A percentile compares a stretch with the other conserved stretches of the same genome.
These are phyloP conservation scores for Yponomeuta sedellus DNA, from an alignment of 2,888 invertebrate species.

Conservation along the genomic window DNA sequence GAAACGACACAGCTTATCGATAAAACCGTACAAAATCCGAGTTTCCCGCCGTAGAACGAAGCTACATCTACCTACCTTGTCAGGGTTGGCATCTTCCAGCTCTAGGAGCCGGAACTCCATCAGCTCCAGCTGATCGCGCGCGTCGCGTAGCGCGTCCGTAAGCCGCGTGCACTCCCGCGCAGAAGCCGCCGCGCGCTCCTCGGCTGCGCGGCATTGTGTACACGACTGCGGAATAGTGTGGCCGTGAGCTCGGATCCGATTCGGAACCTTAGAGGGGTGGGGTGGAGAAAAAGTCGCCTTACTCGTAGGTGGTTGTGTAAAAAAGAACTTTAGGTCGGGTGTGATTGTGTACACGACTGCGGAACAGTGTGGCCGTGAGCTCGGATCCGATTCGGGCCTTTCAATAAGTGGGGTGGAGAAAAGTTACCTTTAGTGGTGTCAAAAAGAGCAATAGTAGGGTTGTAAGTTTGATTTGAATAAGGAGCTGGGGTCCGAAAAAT, in stretches of 20 bases:
- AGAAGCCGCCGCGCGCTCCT: constrained; percentile 61
- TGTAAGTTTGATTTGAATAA: too few species aligned
- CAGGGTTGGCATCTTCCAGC: constrained; percentile 79
- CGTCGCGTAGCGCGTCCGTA: constrained; percentile 81
- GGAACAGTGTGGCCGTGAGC: constrained; percentile 10
- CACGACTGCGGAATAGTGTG: constrained; percentile 47
- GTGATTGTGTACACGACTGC: constrained; percentile 68
- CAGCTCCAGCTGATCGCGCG: constrained; percentile 87
- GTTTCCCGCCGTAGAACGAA: not conserved
- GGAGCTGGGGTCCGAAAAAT: too few species aligned
- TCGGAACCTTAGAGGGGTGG: not conserved
- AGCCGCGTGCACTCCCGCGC: constrained; percentile 76
- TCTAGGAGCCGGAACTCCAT: constrained; percentile 87
- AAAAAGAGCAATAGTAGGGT: too few species aligned
- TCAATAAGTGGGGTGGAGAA: not conserved
- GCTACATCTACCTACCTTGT: not conserved
- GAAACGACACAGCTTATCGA: too few species aligned
- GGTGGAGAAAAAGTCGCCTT: not conserved
- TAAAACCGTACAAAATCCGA: too few species aligned
- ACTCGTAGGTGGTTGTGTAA: too few species aligned
- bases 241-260: not conserved
- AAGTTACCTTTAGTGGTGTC: too few species aligned
- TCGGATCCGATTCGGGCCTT: not conserved
- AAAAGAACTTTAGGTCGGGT: too few species aligned
- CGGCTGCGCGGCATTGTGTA: constrained; percentile 61